Base-by-base conservation (phyloP, 1,140 invertebrate species). In the Leguminivora glycinivorella region DNA sequence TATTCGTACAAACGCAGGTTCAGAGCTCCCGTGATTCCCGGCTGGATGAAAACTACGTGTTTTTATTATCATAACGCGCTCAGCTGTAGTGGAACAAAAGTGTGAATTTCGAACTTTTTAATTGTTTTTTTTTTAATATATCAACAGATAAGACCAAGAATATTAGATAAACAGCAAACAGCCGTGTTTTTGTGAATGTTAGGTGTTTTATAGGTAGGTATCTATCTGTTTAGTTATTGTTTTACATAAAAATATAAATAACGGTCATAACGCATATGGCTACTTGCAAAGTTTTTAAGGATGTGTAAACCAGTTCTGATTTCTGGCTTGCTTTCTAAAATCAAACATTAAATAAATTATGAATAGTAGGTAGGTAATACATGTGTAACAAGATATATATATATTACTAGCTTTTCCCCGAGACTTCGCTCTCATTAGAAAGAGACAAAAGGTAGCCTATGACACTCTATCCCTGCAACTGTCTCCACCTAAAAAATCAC, bases 1-100 rank as follows among this genome's bases (percentile, higher is more conserved):
- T 47, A 47, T 47, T 47, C n/a, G 1, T n/a, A 17, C 4, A 52
- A 52, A 22, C 47, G 5, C 22, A 2, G n/a, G 47, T 52, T 52
- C 47, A 52, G 47, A n/a, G 47, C 47, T 52, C 47, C 19, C 47
- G 47, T 22, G 47, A 52, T n/a, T n/a, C 7, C 47, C 47, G 47
- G 47, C 19, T 52, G 10, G 7, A 5, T 9, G 19, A 52, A 52
- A 52, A 52, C 47, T 52, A 7, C 47, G 47, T 52, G 47, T 52
- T 52, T 52, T n/a, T 52, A 52, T 52, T 52, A 6, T 52, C n/a
- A 22, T 22, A 9, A 9, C 19, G 6, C 43, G 43, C 6, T 9
- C 47, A 52, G 47, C 47, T 52, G 47, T 52, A 52, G 19, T 19
- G 19, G 1, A 22, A 52, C 7, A 52, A n/a, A 9, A 22, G 1